These are phyloP conservation scores for Agrypnia vestita DNA, from an alignment of 1,140 invertebrate genomes.

Conservation along the genomic window DNA sequence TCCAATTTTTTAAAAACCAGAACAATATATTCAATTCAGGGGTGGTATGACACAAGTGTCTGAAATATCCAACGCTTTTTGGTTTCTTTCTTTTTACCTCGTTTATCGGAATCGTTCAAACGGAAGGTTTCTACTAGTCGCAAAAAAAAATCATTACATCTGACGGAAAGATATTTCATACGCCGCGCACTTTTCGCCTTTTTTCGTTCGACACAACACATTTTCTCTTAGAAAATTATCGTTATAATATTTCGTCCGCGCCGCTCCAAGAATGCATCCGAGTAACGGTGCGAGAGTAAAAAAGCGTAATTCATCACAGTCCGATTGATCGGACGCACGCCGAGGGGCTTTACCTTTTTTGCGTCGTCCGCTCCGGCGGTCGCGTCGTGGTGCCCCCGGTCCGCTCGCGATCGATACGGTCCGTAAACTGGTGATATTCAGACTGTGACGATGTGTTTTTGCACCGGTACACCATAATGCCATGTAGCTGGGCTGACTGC, in stretches of 20 bases:
- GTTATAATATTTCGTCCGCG: neutral
- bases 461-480: conserved; percentile 31
- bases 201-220: neutral
- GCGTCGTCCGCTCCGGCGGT: neutral
- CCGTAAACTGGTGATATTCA: conserved; percentile 52
- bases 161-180: neutral
- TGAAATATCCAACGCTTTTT: too few relatives aligned
- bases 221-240: conserved; percentile 22
- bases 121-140: neutral
- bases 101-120: neutral
- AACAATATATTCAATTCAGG: too few relatives aligned
- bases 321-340: neutral
- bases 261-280: neutral
- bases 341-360: too few relatives aligned
- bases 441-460: conserved; percentile 55
- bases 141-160: too few relatives aligned
- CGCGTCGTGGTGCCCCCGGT: neutral
- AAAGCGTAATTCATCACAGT: neutral
- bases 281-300: neutral
- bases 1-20: too few relatives aligned
- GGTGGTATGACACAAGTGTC: too few relatives aligned
- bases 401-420: conserved; percentile 30
- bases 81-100: too few relatives aligned
- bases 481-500: neutral
- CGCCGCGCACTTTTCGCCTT: neutral